These are phyloP conservation scores for Idaea dimidiata DNA, from an alignment of 2,888 invertebrate genomes.

Conservation along the genomic window DNA sequence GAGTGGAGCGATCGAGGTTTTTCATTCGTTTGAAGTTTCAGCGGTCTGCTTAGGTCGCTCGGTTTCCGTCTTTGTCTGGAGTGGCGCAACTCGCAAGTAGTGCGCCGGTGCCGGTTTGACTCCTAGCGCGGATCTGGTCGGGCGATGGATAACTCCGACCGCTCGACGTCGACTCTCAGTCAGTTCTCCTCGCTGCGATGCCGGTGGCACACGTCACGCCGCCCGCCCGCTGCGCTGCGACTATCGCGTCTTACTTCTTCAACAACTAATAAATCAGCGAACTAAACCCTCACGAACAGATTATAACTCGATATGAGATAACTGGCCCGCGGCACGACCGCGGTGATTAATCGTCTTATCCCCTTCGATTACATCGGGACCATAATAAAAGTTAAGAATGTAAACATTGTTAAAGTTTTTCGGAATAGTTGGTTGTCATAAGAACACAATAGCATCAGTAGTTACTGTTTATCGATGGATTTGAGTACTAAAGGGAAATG, in stretches of 20 bases:
- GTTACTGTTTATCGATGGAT: conserved; percentile 40
- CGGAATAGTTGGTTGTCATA: conserved; percentile 62
- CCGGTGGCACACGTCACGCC: conserved; percentile 61
- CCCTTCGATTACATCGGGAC: conserved; percentile 59
- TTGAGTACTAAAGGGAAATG: conserved; percentile 37
- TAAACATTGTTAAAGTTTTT: conserved; percentile 70
- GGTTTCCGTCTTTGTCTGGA: conserved; percentile 57
- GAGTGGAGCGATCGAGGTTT: conserved; percentile 56
- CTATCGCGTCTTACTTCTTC: conserved; percentile 67
- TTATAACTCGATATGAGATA: conserved; percentile 72
- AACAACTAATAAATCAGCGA: conserved; percentile 70
- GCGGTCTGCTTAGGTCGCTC: conserved; percentile 36
- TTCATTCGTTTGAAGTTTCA: conserved; percentile 59
- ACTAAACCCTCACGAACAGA: conserved; percentile 67
- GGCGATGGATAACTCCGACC: conserved; percentile 2
- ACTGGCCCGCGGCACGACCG: conserved; percentile 53
- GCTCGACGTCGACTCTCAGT: no score
- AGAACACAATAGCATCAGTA: conserved; percentile 34
- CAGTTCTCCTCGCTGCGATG: conserved; percentile 71
- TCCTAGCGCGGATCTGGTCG: conserved; percentile 9
- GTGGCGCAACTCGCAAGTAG: conserved; percentile 36
- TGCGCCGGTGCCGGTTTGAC: conserved; percentile 28
- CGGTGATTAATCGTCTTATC: conserved; percentile 61
- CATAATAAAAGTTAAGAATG: conserved; percentile 44
- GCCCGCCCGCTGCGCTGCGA: conserved; percentile 52